phyloP scores from a whole-genome alignment of 2,888 invertebrate genomes.

The Dascillus cervinus region DNA sequence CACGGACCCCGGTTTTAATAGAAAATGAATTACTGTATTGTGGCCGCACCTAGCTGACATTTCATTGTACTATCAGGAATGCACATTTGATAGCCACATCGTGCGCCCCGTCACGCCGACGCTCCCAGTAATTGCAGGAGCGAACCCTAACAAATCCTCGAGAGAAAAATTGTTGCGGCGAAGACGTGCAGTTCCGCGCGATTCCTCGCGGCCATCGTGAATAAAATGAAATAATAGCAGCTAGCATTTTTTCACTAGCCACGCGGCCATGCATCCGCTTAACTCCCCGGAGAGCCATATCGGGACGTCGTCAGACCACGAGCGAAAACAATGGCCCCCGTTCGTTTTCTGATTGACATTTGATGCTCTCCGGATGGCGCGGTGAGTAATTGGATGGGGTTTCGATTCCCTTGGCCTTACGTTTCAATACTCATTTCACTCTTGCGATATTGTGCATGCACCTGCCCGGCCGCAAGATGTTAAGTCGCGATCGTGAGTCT shows the following conservation, averaged over 20 bases:
- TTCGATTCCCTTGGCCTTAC: slow-evolving; percentile 10
- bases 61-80: slow-evolving; percentile 15
- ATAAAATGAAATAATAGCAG: slow-evolving; percentile 4
- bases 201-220: slow-evolving; percentile 8
- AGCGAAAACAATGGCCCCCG: slow-evolving; percentile 18
- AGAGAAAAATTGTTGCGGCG: slow-evolving; percentile 4
- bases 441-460: too few species aligned
- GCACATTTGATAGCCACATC: slow-evolving; percentile 14
- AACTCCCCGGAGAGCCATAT: slow-evolving; percentile 16
- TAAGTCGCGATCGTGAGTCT: slow-evolving; percentile 7
- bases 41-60: slow-evolving; percentile 14
- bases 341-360: slow-evolving; percentile 18
- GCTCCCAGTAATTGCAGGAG: slow-evolving; percentile 10
- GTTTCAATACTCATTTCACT: slow-evolving; percentile 8
- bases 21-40: slow-evolving; percentile 4
- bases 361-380: slow-evolving; percentile 14
- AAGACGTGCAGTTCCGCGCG: slow-evolving; percentile 6
- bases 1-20: background rate
- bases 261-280: slow-evolving; percentile 11
- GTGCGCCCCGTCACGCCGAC: slow-evolving; percentile 11
- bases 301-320: slow-evolving; percentile 15
- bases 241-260: slow-evolving; percentile 7
- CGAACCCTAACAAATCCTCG: slow-evolving; percentile 6
- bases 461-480: slow-evolving; percentile 7
- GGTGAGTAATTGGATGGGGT: slow-evolving; percentile 13